Evolutionary conservation across 2,888 invertebrate species (phyloP), one percentile per base, ranked within the genome.

Genomic region (Andrena marginata): DNA sequence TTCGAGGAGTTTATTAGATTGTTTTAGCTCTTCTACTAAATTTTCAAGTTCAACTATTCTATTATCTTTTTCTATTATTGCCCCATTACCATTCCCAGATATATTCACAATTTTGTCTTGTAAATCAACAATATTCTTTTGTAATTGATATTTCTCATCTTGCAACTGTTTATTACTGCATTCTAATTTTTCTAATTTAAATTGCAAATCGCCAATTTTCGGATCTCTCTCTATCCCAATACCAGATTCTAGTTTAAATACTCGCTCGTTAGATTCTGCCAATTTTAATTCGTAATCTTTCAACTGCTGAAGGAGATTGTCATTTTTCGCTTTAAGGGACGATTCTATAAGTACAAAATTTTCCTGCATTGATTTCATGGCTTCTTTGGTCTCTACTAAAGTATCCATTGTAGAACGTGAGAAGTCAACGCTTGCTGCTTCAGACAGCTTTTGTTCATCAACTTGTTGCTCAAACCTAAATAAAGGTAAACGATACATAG

Each of bases 361-460:
- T 90, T 96, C 96, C 94, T 98, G 97, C 97, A 97, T 97, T 89
- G 96, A 95, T 88, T 96, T 95, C 97, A 97, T 97, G 93, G 97
- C 97, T 86, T 96, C 96, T 90, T 96, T 96, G 8, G 97, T 97
- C 82, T 97, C 97, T 91, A 97, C 97, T 70, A 97, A 95, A 88
- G 96, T 95, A 89, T 96, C 96, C 87, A 97, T 94, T 23, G 97
- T 96, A 48, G 92, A 90, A 26, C 92, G 93, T 51, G 93, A 92
- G 62, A 91, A 89, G 85, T 92, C 92, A 2, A 85, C 91, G 68
- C 85, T 92, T 42, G 90, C 89, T 3, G 87, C 80, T 86, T 92
- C 93, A 4, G 91, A 85, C 26, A 88, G 60, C 69, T 90, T 90
- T 77, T 91, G 92, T 60, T 89, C 81, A 26, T 89, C 84, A 7